Conservation (phyloP, 2,797 vertebrate genomes). For the Acestrorhynchus altus region DNA sequence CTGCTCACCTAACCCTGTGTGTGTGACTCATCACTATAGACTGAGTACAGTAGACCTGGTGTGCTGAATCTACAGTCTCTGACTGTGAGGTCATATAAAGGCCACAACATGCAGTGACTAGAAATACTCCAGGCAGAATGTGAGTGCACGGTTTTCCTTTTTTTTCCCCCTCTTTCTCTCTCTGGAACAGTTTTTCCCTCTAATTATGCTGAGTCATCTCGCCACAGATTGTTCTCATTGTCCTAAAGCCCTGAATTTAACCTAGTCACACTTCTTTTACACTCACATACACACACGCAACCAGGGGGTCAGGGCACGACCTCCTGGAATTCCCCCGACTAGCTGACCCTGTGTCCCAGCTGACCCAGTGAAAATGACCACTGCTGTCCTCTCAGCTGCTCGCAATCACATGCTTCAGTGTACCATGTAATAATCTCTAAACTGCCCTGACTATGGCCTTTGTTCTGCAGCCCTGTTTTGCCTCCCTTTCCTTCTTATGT, state of each 20-base stretch:
- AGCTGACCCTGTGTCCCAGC: conserved; percentile 50
- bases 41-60: neutral
- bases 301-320: conserved; percentile 42
- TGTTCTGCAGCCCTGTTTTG: conserved; percentile 52
- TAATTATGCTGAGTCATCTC: conserved; percentile 35
- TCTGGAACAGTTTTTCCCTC: conserved; percentile 5
- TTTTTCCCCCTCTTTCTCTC: conserved; percentile 5
- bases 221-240: conserved; percentile 44
- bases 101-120: conserved; percentile 20
- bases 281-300: conserved; percentile 18
- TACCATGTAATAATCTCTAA: conserved; percentile 62
- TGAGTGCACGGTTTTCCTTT: neutral
- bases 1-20: neutral
- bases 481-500: conserved; percentile 31
- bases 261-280: conserved; percentile 27
- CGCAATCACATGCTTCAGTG: conserved; percentile 66
- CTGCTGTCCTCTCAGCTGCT: conserved; percentile 58
- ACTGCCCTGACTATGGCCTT: conserved; percentile 54
- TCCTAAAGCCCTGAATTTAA: conserved; percentile 53
- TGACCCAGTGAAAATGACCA: conserved; percentile 60
- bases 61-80: conserved; percentile 3
- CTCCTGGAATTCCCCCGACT: conserved; percentile 59
- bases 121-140: neutral
- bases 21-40: neutral
- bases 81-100: conserved; percentile 36